Conservation (phyloP, 2,888 invertebrate species). For the Heliconius ismenius region DNA sequence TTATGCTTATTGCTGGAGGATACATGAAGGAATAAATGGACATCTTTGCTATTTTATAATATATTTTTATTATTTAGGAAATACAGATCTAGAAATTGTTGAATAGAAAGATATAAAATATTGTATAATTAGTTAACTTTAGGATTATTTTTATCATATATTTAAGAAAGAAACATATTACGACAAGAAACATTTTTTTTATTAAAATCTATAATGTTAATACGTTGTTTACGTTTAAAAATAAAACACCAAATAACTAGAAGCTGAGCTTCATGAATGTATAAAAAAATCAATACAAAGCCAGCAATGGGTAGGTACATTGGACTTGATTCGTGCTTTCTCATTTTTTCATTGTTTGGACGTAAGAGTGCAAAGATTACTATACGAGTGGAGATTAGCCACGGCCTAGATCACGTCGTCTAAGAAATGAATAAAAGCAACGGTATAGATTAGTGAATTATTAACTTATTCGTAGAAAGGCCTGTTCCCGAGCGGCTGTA, state of each 20-base stretch:
- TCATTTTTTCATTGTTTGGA: slow-evolving; percentile 25
- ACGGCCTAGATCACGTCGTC: slow-evolving; percentile 59
- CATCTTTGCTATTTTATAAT: slow-evolving; percentile 47
- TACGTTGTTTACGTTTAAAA: too few species aligned
- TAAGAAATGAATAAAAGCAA: slow-evolving; percentile 53
- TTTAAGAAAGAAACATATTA: too few species aligned
- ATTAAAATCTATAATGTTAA: too few species aligned
- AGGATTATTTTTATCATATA: too few species aligned
- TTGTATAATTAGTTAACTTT: background rate
- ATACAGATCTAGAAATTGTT: slow-evolving; percentile 3
- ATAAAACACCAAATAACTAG: slow-evolving; percentile 40
- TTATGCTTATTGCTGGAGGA: slow-evolving; percentile 65
- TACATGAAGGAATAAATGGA: slow-evolving; percentile 53
- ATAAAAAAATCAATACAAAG: slow-evolving; percentile 18
- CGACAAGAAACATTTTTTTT: too few species aligned
- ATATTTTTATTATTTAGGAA: too few species aligned
- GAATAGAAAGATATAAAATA: background rate
- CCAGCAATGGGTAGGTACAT: background rate
- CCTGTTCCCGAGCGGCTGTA: slow-evolving; percentile 1
- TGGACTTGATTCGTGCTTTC: slow-evolving; percentile 21
- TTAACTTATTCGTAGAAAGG: slow-evolving; percentile 42
- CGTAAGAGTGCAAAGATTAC: slow-evolving; percentile 31
- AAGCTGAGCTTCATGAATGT: slow-evolving; percentile 5
- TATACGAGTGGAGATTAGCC: slow-evolving; percentile 59
- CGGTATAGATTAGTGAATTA: slow-evolving; percentile 49